Evolutionary conservation across 1,140 invertebrate genomes (phyloP).

Genomic region (Bilobella aurantiaca): DNA sequence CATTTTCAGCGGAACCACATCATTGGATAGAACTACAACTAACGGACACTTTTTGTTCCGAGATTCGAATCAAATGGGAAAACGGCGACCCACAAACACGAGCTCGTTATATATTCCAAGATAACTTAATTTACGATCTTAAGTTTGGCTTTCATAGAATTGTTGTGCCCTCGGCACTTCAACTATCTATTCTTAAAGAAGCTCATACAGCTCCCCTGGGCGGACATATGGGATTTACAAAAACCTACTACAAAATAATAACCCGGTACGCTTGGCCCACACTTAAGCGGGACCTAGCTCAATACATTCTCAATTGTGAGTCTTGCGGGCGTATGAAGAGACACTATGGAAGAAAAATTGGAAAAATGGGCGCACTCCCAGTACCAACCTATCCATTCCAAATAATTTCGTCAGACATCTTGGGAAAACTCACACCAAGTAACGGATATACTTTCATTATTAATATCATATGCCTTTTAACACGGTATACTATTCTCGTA

Average conservation of each 20-base stretch:
- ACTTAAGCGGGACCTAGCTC: background rate
- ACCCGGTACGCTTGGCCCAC: background rate
- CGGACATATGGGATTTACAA: background rate
- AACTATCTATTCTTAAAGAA: background rate
- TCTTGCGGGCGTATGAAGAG: background rate
- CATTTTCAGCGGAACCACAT: background rate
- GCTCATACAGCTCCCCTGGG: background rate
- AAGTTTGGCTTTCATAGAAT: background rate
- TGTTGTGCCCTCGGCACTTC: background rate
- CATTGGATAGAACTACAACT: background rate
- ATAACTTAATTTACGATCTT: background rate
- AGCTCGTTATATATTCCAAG: background rate
- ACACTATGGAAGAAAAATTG: background rate
- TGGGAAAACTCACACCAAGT: background rate
- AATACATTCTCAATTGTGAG: background rate
- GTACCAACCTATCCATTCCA: background rate
- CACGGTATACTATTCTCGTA: background rate
- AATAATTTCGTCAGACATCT: background rate
- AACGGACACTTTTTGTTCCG: background rate
- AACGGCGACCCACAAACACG: background rate
- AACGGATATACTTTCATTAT: background rate
- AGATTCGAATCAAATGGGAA: background rate
- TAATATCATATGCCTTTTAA: background rate
- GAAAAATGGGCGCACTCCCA: background rate
- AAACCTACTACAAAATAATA: background rate